These are phyloP conservation scores for Tipula vernalis DNA, from an alignment of 2,888 invertebrate genomes.

Conservation along the genomic window DNA sequence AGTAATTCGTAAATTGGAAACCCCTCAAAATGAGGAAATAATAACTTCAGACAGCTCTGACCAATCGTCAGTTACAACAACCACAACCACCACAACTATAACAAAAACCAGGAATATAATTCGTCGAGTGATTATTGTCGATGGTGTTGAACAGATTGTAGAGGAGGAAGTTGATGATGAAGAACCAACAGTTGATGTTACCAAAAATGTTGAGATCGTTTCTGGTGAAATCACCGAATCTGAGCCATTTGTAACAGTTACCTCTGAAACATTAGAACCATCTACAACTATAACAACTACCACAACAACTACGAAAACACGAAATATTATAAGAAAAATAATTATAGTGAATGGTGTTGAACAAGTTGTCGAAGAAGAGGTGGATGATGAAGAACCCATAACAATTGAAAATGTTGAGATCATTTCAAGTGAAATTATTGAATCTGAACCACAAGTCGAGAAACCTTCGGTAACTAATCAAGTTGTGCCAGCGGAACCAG, in stretches of 20 bases:
- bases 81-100: constrained; percentile 42
- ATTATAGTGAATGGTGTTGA: constrained; percentile 75
- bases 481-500: no score
- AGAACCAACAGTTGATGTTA: constrained; percentile 42
- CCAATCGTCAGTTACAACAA: background rate
- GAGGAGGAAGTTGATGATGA: constrained; percentile 80
- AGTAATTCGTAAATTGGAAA: background rate
- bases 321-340: constrained; percentile 61
- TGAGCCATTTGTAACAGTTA: background rate
- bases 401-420: background rate
- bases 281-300: constrained; percentile 32
- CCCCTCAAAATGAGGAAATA: background rate
- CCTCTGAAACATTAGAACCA: background rate
- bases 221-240: background rate
- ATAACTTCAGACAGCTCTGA: background rate
- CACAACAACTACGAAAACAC: constrained; percentile 55
- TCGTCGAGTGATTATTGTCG: constrained; percentile 59
- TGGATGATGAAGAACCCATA: constrained; percentile 41
- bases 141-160: constrained; percentile 71
- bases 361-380: constrained; percentile 66
- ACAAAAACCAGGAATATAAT: constrained; percentile 63
- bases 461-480: background rate
- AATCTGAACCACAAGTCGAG: background rate
- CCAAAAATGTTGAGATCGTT: constrained; percentile 15
- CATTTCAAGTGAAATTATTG: background rate